Evolutionary conservation across 2,888 invertebrate genomes (phyloP), one percentile per base, ranked within the genome.

Genomic region (Ophion costatus): DNA sequence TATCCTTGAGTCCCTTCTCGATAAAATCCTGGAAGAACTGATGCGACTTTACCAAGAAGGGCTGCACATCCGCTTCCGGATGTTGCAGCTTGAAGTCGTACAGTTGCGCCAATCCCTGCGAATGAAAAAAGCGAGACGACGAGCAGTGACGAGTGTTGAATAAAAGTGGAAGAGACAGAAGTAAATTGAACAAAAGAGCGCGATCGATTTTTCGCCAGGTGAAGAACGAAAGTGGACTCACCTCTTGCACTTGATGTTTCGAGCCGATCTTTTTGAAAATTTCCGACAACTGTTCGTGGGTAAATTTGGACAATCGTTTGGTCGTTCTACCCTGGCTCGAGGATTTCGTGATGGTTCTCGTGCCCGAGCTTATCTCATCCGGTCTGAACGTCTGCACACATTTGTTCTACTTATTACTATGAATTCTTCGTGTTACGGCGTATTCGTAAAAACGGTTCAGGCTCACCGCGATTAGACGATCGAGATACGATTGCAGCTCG

Each of bases 231-330:
- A 24, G 10, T 14, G 17, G n/a, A 59, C 71, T 83, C 88, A 94
- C 95, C 91, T 95, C 95, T 90, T 95, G 94, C 3, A 97, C 97
- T 85, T 97, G 97, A 87, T 98, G 97, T 94, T 98, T 98, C 69
- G 96, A 97, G 59, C 98, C 98, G 90, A 98, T 98, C 90, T 98
- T 96, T 94, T 97, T 97, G 90, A 98, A 97, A 90, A 98, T 98
- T 90, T 97, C 97, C 0, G 98, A 97, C 83, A 99, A 94, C 88
- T 97, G 96, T 87, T 98, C 98, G 91, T 98, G 98, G n/a, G 97
- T 96, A 22, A 96, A 96, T 90, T 97, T 96, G 4, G 97, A 97
- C 83, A 98, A 94, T 0, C 96, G 94, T 93, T 95, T 94, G 66
- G 95, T 93, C 74, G 92, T 90, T 85, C 94, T 91, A 24, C 89